phyloP scores from a whole-genome alignment of 2,113 vertebrate genomes.

The Campylorhamphus procurvoides region DNA sequence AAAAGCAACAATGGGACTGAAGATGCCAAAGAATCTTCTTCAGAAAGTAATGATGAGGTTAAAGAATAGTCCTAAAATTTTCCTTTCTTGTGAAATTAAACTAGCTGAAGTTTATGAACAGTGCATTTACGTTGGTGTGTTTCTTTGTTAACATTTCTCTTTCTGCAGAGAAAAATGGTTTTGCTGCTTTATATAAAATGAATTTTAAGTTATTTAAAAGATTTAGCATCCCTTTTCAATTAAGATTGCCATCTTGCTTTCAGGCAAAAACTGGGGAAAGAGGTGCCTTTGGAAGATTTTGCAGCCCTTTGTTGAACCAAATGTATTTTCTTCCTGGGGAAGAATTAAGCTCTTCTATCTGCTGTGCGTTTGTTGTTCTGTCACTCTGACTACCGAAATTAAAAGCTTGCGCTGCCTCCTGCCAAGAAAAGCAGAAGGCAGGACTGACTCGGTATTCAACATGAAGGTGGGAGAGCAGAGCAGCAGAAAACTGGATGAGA shows the following conservation, averaged over 20 bases:
- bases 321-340: constrained; percentile 66
- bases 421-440: constrained; percentile 39
- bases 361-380: constrained; percentile 60
- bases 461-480: constrained; percentile 21
- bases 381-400: constrained; percentile 42
- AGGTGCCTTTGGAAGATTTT: constrained; percentile 49
- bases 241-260: constrained; percentile 82
- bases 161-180: constrained; percentile 77
- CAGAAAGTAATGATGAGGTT: constrained; percentile 66
- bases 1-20: constrained; percentile 74
- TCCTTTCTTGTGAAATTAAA: constrained; percentile 72
- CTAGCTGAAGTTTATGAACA: constrained; percentile 64
- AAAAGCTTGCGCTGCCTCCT: constrained; percentile 47
- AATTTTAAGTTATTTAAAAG: constrained; percentile 83
- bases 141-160: constrained; percentile 76
- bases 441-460: constrained; percentile 17
- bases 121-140: constrained; percentile 70
- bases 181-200: constrained; percentile 83
- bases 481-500: constrained; percentile 22
- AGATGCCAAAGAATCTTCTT: constrained; percentile 80
- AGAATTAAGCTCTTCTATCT: constrained; percentile 52
- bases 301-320: constrained; percentile 53
- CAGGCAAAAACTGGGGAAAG: constrained; percentile 36
- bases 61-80: constrained; percentile 73
- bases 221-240: constrained; percentile 75